A percentile compares a stretch with the other conserved stretches of the same genome.
Conservation (phyloP, 2,888 invertebrate species). For the Lasioglossum morio region DNA sequence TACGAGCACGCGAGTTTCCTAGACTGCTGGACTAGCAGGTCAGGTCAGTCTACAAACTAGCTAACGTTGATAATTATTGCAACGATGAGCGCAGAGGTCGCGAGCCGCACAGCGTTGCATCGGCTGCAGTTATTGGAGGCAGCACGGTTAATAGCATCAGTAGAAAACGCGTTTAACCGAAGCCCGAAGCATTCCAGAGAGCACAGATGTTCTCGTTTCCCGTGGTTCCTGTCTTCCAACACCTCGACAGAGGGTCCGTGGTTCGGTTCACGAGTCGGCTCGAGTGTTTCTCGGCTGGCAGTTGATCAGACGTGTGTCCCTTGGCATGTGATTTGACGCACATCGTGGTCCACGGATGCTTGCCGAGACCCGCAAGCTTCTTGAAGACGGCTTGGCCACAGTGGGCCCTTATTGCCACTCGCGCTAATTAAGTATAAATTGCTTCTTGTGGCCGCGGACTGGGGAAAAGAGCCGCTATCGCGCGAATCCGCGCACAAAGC, state of each 20-base stretch:
- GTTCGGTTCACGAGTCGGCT: constrained; percentile 63
- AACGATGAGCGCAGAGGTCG: not conserved
- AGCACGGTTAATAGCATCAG: not conserved
- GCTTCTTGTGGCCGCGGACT: constrained; percentile 60
- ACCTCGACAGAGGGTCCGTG: constrained; percentile 47
- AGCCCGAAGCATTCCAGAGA: not conserved
- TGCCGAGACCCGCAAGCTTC: constrained; percentile 19
- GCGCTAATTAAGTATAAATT: constrained; percentile 75
- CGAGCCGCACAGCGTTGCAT: not conserved
- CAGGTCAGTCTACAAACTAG: not conserved
- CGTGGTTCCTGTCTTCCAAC: not conserved
- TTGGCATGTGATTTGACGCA: constrained; percentile 75
- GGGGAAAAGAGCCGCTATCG: constrained; percentile 53
- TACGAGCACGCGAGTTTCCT: not conserved
- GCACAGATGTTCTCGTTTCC: constrained; percentile 41
- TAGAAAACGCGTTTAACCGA: not conserved
- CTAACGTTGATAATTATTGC: not conserved
- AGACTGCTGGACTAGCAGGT: too few species aligned
- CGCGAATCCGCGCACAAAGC: constrained; percentile 44
- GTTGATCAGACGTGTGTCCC: constrained; percentile 66
- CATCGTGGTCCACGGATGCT: constrained; percentile 64
- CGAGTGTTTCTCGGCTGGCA: constrained; percentile 66
- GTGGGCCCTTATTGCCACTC: constrained; percentile 65
- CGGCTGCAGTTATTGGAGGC: not conserved
- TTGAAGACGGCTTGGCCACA: constrained; percentile 41